These are phyloP conservation scores for Lampris megalopsis DNA, from an alignment of 2,113 vertebrate genomes.

Conservation along the genomic window DNA sequence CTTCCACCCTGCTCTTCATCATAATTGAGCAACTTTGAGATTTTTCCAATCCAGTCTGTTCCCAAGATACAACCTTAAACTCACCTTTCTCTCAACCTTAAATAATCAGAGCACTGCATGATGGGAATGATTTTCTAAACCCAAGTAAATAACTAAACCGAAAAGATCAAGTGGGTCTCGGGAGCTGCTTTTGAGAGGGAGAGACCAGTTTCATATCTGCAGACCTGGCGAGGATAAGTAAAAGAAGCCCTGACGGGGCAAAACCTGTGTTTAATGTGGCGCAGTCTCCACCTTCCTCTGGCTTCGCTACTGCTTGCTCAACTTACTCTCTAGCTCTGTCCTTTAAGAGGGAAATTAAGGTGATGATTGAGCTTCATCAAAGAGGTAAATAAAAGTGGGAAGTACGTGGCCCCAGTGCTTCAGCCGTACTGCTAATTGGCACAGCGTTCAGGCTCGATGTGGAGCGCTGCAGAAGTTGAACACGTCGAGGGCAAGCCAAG, in stretches of 20 bases:
- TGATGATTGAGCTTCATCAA: constrained; percentile 77
- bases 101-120: constrained; percentile 82
- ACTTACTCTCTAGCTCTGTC: constrained; percentile 59
- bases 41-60: constrained; percentile 85
- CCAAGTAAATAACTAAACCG: constrained; percentile 84
- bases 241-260: constrained; percentile 71
- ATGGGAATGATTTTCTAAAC: constrained; percentile 85
- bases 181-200: constrained; percentile 75
- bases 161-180: constrained; percentile 86
- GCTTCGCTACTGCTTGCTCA: constrained; percentile 30
- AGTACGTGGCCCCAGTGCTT: constrained; percentile 50
- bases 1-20: constrained; percentile 80
- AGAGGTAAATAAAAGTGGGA: constrained; percentile 74
- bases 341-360: constrained; percentile 64
- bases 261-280: constrained; percentile 31
- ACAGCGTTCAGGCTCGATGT: constrained; percentile 68
- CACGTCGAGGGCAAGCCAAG: constrained; percentile 53
- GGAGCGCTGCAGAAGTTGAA: constrained; percentile 49
- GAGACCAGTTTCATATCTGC: constrained; percentile 51
- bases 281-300: constrained; percentile 7
- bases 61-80: constrained; percentile 70
- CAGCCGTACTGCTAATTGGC: constrained; percentile 73
- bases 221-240: constrained; percentile 82
- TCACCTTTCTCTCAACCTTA: constrained; percentile 37
- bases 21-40: constrained; percentile 92